These are phyloP conservation scores for Drosophila triauraria DNA, from an alignment of 1,140 invertebrate genomes.

Conservation along the genomic window DNA sequence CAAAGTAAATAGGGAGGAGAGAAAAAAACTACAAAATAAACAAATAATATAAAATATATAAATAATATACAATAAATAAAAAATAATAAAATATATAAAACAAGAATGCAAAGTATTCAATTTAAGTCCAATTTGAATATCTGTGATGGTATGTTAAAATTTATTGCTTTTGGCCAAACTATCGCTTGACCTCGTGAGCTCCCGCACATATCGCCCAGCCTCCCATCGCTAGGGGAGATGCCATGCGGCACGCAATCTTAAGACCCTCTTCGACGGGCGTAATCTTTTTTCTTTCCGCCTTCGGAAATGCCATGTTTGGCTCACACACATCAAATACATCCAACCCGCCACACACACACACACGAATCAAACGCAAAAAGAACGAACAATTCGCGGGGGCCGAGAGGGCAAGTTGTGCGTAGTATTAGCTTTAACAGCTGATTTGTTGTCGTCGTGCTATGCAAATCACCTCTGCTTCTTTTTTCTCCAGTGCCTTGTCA, in stretches of 20 bases:
- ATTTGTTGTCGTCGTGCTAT: constrained; percentile 61
- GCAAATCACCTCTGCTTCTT: constrained; percentile 43
- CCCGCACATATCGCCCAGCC: constrained; percentile 10
- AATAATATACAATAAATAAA: too few species aligned
- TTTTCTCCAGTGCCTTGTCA: constrained; percentile 42
- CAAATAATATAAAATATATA: too few species aligned
- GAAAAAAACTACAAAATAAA: neutral
- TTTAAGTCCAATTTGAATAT: too few species aligned
- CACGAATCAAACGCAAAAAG: constrained; percentile 13
- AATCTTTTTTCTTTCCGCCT: constrained; percentile 9
- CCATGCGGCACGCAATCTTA: constrained; percentile 44
- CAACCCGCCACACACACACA: constrained; percentile 12
- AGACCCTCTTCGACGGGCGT: constrained; percentile 36
- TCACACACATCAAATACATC: constrained; percentile 55
- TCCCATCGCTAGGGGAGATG: neutral
- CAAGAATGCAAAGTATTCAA: too few species aligned
- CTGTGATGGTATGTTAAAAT: too few species aligned
- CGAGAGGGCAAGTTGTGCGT: constrained; percentile 19
- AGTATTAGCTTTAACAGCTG: constrained; percentile 56
- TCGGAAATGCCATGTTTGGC: constrained; percentile 73
- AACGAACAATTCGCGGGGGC: constrained; percentile 10
- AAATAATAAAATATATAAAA: too few species aligned
- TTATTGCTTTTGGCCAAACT: neutral
- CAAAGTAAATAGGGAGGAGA: constrained; percentile 16
- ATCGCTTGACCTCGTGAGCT: constrained; percentile 6